A percentile compares a stretch with the other conserved stretches of the same genome.
Conservation (phyloP, 2,113 vertebrate species). For the Antennarius striatus region DNA sequence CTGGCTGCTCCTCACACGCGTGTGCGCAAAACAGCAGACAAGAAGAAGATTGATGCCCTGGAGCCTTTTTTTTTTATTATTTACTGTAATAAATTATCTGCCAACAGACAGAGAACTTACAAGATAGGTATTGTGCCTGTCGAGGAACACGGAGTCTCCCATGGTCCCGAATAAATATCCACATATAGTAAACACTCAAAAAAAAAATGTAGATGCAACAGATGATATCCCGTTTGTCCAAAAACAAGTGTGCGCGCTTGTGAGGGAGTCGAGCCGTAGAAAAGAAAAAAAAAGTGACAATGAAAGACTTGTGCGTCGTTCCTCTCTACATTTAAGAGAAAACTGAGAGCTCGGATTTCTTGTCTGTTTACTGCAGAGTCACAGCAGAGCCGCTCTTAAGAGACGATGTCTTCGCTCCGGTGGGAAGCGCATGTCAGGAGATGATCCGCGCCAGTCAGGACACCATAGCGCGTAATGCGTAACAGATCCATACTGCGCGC, state of each 20-base stretch:
- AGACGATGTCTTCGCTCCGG: slow-evolving; percentile 19
- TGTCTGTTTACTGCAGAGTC: neutral
- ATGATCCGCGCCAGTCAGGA: slow-evolving; percentile 39
- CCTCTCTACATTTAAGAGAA: slow-evolving; percentile 9
- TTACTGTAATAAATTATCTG: slow-evolving; percentile 11
- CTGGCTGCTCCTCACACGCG: neutral
- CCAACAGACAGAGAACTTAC: slow-evolving; percentile 80
- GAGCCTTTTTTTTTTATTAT: slow-evolving; percentile 9
- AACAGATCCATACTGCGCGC: slow-evolving; percentile 72
- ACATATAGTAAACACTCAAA: slow-evolving; percentile 64
- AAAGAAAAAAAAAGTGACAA: slow-evolving; percentile 21
- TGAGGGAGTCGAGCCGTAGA: slow-evolving; percentile 14
- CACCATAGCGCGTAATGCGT: slow-evolving; percentile 56
- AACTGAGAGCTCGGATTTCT: neutral
- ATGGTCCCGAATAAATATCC: slow-evolving; percentile 74
- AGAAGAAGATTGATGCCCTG: neutral
- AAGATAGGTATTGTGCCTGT: slow-evolving; percentile 86
- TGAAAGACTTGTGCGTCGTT: slow-evolving; percentile 14
- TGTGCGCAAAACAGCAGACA: neutral
- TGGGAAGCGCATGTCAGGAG: slow-evolving; percentile 39
- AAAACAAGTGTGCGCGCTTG: slow-evolving; percentile 13
- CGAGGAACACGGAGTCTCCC: slow-evolving; percentile 85
- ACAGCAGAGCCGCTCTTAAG: neutral
- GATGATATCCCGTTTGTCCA: slow-evolving; percentile 41
- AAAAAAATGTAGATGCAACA: slow-evolving; percentile 6